Percentiles rank a stretch among this genome's conserved stretches.
These are phyloP conservation scores for Apamea crenata DNA, from an alignment of 2,888 invertebrate species.

Conservation along the genomic window DNA sequence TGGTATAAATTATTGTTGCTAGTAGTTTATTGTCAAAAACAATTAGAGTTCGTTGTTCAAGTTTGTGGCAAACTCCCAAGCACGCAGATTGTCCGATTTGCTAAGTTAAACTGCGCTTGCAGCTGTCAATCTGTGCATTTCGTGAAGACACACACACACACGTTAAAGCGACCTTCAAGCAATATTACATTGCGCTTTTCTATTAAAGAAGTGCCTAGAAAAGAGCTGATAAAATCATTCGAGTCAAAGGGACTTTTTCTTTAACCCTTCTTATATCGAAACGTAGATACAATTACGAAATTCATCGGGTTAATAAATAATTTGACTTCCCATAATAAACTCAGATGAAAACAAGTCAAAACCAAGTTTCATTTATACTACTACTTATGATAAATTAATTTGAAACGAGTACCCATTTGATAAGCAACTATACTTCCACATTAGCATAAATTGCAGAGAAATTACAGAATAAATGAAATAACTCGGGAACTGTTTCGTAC, in stretches of 20 bases:
- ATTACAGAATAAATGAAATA: slow-evolving; percentile 36
- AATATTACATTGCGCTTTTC: neutral
- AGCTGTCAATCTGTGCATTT: neutral
- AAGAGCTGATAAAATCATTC: neutral
- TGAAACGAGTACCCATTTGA: neutral
- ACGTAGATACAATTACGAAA: too few relatives aligned
- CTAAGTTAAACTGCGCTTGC: neutral
- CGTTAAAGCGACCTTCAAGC: neutral
- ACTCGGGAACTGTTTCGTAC: slow-evolving; percentile 13
- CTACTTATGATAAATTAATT: neutral
- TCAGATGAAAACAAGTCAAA: neutral
- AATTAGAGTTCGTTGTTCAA: neutral
- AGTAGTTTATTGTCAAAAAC: neutral
- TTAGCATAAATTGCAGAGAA: slow-evolving; percentile 10
- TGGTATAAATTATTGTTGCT: neutral
- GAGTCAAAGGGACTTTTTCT: too few relatives aligned
- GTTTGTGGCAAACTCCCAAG: neutral
- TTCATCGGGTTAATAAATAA: too few relatives aligned
- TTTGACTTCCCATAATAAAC: neutral
- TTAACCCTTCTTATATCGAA: too few relatives aligned
- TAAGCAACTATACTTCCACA: neutral
- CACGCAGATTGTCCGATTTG: neutral
- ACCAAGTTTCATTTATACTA: neutral
- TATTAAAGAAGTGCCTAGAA: neutral
- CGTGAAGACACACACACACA: neutral